Evolutionary conservation across 2,113 vertebrate species (phyloP), one percentile per base, ranked within the genome.

Genomic region (Thamnaconus septentrionalis): DNA sequence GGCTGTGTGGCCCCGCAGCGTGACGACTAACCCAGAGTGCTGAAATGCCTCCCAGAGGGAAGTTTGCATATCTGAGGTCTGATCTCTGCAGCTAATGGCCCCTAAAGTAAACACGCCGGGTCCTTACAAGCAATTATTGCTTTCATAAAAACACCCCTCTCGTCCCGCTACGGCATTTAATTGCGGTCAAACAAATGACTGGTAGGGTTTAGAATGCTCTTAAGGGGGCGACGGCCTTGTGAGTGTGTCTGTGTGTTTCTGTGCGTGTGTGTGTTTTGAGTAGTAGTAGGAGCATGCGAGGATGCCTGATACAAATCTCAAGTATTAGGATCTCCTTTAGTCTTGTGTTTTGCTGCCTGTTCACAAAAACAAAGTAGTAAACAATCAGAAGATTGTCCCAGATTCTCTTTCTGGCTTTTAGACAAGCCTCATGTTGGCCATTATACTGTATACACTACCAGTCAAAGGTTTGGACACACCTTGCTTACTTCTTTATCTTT

Each of bases 121-220:
- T 85, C 80, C 89, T 90, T 88, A 88, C 86, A 87, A 90, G 89
- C 90, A 91, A 89, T 92, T 90, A 90, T 88, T 90, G 84, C 85
- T 78, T 87, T 88, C 81, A 89, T 89, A 91, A 90, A 90, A 92
- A 89, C 82, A 77, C 81, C 76, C 81, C 83, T 78, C 71, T 76
- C 75, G 75, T 71, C 88, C 86, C 80, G 81, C 81, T 90, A 85
- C 89, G 89, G 76, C 80, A 71, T 89, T 90, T 89, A 90, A 91
- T 90, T 91, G 88, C 81, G 84, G 87, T 89, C 75, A 89, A 90
- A 88, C 76, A 87, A 91, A 90, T 88, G 85, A 89, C 88, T 89
- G 9, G 76, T 85, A 83, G 74, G 78, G 86, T 81, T 75, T 72
- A 89, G 87, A 86, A 89, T 89, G 87, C 65, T 82, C 74, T 71